Evolutionary conservation across 37 sponge, comb jelly and placozoan genomes (phyloP), one percentile per base, ranked within the genome.

Genomic region (Bolinopsis microptera): DNA sequence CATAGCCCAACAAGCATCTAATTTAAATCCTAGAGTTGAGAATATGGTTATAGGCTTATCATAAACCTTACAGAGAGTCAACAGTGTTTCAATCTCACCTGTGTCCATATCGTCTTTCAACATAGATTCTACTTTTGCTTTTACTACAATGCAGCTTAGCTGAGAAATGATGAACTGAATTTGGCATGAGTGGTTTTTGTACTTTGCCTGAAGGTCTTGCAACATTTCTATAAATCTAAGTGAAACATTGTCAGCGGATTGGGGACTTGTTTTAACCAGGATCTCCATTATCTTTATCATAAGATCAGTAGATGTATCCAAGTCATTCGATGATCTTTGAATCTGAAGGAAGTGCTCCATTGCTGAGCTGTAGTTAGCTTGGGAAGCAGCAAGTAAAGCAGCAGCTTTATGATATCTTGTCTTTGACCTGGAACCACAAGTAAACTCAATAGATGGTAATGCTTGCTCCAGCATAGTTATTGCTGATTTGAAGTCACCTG

Each of bases 381-480:
- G 90, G 40, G 36, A 86, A 8, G 90, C 90, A 41, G 90, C 90
- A 25, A 86, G 26, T 3, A 86, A 41, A n/a, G 61, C 90, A 24
- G 61, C 90, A 24, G 61, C 90, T n/a, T 40, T 36, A n/a, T 39
- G 41, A 26, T 86, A 86, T 35, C 32, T 1, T 35, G 27, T 32
- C 22, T 41, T 86, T 13, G 41, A 41, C 22, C 39, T 28, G 61
- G 90, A 38, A 23, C 36, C 90, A 39, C 36, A 35, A 1, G 36
- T 36, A 24, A 86, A 9, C 61, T 86, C 36, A 26, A 86, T 39
- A 30, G 22, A 38, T 5, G 90, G 90, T 86, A 86, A 27, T 39
- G 61, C 90, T 86, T 86, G 90, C 61, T 86, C 90, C 61, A 86
- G 61, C 90, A 86, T 86, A 1, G 61, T 40, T 8, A 86, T 86